Conservation (phyloP, 2,113 vertebrate genomes). For the Zosterops hypoxanthus region DNA sequence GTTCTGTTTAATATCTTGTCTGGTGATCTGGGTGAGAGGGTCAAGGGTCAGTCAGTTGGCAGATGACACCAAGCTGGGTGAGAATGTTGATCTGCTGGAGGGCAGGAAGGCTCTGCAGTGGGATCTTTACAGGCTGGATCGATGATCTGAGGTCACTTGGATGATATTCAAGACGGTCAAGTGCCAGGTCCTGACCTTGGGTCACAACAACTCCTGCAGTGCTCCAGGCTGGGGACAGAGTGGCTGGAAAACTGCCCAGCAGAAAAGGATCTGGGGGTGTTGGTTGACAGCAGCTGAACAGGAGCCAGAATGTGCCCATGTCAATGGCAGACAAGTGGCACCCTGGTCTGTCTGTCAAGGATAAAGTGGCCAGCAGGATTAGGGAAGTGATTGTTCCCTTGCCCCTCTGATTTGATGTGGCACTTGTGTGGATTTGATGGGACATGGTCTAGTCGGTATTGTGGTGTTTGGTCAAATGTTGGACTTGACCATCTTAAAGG, state of each 20-base stretch:
- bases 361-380: background rate
- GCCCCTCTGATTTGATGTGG: background rate
- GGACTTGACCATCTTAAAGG: background rate
- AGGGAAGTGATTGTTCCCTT: background rate
- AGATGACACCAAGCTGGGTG: background rate
- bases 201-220: background rate
- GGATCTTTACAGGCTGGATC: background rate
- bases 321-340: rapidly evolving
- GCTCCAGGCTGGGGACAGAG: background rate
- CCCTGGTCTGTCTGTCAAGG: background rate
- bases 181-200: background rate
- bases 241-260: background rate
- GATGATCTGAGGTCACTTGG: background rate
- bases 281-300: background rate
- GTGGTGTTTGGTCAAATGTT: background rate
- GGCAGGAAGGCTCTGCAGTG: background rate
- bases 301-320: background rate
- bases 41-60: background rate
- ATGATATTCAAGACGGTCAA: background rate
- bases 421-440: background rate
- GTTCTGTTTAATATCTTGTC: background rate
- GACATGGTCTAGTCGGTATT: background rate
- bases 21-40: background rate
- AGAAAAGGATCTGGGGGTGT: background rate
- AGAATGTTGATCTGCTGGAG: background rate